A percentile compares a stretch with the other conserved stretches of the same genome.
Evolutionary conservation across 2,888 invertebrate species (phyloP).

Genomic region (Drosophila macrospina): DNA sequence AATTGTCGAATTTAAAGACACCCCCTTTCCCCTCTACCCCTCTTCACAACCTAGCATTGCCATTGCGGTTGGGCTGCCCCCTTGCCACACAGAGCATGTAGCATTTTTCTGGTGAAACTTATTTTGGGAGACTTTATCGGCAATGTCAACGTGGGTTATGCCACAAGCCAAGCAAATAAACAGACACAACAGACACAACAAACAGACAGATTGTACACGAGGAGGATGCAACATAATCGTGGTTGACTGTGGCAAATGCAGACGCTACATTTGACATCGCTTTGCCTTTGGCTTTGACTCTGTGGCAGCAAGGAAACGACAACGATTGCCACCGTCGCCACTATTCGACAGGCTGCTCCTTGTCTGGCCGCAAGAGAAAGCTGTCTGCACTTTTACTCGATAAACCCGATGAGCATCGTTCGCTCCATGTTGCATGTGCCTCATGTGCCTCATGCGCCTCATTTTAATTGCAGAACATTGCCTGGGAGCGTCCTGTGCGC

Average conservation of each 20-base stretch:
- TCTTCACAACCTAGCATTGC: too few relatives aligned
- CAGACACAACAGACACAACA: not conserved
- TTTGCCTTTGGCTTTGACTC: not conserved
- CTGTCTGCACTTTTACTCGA: slow-evolving; percentile 73
- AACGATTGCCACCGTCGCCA: slow-evolving; percentile 6
- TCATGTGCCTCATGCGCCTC: slow-evolving; percentile 40
- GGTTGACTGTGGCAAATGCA: not conserved
- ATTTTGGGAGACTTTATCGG: slow-evolving; percentile 53
- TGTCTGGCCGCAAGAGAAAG: slow-evolving; percentile 63
- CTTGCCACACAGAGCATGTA: slow-evolving; percentile 31
- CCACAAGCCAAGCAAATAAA: slow-evolving; percentile 56
- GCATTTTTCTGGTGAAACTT: slow-evolving; percentile 78
- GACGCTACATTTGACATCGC: slow-evolving; percentile 11
- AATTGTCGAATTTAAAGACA: slow-evolving; percentile 68
- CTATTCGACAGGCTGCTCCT: slow-evolving; percentile 47
- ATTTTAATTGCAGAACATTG: slow-evolving; percentile 80
- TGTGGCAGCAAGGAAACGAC: slow-evolving; percentile 49
- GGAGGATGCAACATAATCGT: slow-evolving; percentile 69
- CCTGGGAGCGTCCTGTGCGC: slow-evolving; percentile 28
- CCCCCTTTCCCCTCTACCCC: not conserved
- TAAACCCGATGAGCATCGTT: not conserved
- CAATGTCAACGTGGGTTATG: slow-evolving; percentile 80
- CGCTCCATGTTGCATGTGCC: slow-evolving; percentile 15
- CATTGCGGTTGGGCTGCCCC: too few relatives aligned
- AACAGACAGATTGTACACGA: slow-evolving; percentile 2